Evolutionary conservation across 1,140 invertebrate species (phyloP).

Genomic region (Polyergus mexicanus): DNA sequence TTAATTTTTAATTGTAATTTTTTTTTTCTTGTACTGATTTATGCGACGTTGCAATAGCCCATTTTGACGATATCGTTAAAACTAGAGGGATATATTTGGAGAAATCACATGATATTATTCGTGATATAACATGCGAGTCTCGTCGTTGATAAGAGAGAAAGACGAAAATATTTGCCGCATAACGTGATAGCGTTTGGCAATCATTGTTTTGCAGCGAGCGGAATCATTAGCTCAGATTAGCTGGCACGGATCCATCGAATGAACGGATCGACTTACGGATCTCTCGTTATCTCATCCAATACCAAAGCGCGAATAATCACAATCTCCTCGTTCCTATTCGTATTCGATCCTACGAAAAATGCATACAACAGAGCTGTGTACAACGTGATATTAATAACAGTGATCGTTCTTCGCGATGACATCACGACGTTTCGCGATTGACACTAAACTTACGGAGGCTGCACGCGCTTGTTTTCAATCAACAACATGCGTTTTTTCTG

Average conservation of each 20-base stretch:
- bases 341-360: not conserved
- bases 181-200: constrained; percentile 47
- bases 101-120: not conserved
- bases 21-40: too few relatives aligned
- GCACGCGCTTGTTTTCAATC: not conserved
- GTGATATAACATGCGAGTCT: not conserved
- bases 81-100: not conserved
- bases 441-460: constrained; percentile 23
- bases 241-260: constrained; percentile 64
- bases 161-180: constrained; percentile 5
- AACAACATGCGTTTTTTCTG: not conserved
- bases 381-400: constrained; percentile 18
- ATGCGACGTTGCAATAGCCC: not conserved
- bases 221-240: constrained; percentile 65
- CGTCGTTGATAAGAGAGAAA: not conserved
- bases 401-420: constrained; percentile 26
- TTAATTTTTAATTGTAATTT: too few relatives aligned
- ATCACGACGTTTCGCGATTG: not conserved
- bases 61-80: not conserved
- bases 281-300: not conserved
- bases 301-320: not conserved
- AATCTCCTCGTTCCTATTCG: not conserved
- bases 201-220: constrained; percentile 57
- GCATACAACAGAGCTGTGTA: not conserved
- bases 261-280: constrained; percentile 29